Evolutionary conservation across 2,888 invertebrate genomes (phyloP).

Genomic region (Gonocerus acuteangulatus): DNA sequence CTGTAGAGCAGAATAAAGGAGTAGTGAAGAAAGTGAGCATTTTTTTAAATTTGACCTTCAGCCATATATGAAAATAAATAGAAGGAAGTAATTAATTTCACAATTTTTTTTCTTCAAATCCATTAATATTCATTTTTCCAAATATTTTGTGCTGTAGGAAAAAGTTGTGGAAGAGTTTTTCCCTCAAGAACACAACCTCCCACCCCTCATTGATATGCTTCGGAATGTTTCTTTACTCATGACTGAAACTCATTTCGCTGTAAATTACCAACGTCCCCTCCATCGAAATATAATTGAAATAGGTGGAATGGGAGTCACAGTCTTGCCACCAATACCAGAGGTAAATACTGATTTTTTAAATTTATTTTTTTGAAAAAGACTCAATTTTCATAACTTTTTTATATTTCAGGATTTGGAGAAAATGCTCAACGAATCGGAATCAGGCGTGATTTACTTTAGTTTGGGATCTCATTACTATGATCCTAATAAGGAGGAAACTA

Average conservation of each 20-base stretch:
- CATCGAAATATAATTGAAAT: constrained; percentile 75
- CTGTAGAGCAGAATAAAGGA: too few species aligned
- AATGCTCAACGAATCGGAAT: constrained; percentile 54
- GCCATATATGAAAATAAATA: too few species aligned
- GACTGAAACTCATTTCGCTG: neutral
- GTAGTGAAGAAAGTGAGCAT: too few species aligned
- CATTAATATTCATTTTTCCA: too few species aligned
- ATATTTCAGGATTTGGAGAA: constrained; percentile 63
- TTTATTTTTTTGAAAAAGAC: too few species aligned
- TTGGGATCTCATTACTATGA: constrained; percentile 62
- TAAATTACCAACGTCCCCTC: constrained; percentile 59
- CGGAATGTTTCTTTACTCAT: neutral
- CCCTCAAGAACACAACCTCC: too few species aligned
- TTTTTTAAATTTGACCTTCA: too few species aligned
- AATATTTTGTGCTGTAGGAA: too few species aligned
- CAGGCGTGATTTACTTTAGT: constrained; percentile 74
- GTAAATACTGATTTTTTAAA: constrained; percentile 42
- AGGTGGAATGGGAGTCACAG: constrained; percentile 72
- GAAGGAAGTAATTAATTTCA: too few species aligned
- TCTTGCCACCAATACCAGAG: constrained; percentile 58
- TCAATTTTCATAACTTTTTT: too few species aligned
- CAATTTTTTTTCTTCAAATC: too few species aligned
- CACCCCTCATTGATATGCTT: neutral
- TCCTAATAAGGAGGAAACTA: constrained; percentile 42
- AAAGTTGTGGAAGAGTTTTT: too few species aligned